Conservation (phyloP, 2,888 invertebrate genomes). For the Aspidiotus destructor region DNA sequence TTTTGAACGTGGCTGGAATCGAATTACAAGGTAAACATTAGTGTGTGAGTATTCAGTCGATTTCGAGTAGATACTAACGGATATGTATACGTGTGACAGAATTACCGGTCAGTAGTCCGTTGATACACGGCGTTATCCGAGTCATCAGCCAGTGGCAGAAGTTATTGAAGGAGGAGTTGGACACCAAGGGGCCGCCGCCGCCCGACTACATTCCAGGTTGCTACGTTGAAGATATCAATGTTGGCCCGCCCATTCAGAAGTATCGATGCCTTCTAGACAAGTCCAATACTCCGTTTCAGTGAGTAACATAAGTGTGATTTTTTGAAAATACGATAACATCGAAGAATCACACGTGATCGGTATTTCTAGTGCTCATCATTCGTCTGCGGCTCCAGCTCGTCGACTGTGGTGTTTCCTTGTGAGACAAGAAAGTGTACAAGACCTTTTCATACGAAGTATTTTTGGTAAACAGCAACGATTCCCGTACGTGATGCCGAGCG, state of each 20-base stretch:
- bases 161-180: conserved; percentile 62
- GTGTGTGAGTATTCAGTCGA: not conserved
- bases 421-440: conserved; percentile 82
- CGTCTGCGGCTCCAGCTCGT: conserved; percentile 63
- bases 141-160: conserved; percentile 85
- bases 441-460: conserved; percentile 89
- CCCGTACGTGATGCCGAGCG: conserved; percentile 22
- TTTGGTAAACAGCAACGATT: conserved; percentile 58
- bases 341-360: too few species aligned
- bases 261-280: conserved; percentile 84
- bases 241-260: conserved; percentile 82
- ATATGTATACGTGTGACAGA: conserved; percentile 50
- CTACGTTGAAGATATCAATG: conserved; percentile 62
- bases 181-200: conserved; percentile 66
- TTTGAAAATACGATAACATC: too few species aligned
- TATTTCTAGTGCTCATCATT: conserved; percentile 50
- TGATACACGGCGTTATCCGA: conserved; percentile 79
- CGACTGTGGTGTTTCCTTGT: conserved; percentile 90
- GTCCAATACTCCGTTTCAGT: conserved; percentile 88
- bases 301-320: conserved; percentile 38
- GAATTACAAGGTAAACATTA: conserved; percentile 66
- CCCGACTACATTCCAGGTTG: conserved; percentile 83
- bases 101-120: conserved; percentile 84
- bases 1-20: conserved; percentile 78
- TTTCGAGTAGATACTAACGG: not conserved